Conservation (phyloP, 2,113 vertebrate species). For the Serilophus lunatus region DNA sequence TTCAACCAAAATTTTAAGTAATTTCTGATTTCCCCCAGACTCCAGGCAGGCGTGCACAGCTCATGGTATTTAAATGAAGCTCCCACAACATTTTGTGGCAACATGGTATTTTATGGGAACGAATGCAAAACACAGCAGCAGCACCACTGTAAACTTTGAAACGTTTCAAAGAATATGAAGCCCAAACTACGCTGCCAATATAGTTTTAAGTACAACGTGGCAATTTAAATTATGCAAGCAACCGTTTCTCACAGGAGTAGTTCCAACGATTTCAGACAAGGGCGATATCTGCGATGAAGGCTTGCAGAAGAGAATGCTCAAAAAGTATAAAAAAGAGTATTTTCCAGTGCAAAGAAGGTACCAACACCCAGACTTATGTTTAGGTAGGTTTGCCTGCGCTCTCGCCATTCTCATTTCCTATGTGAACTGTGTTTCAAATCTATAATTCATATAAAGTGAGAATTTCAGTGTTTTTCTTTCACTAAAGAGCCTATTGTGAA, state of each 20-base stretch:
- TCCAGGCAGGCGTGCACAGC: background rate
- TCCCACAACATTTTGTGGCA: slow-evolving; percentile 50
- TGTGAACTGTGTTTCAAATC: slow-evolving; percentile 21
- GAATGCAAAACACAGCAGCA: slow-evolving; percentile 55
- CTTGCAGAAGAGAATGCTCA: background rate
- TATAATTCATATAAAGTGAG: slow-evolving; percentile 46
- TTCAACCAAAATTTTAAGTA: background rate
- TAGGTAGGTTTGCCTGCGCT: background rate
- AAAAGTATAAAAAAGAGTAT: background rate
- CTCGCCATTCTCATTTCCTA: background rate
- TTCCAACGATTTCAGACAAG: slow-evolving; percentile 1
- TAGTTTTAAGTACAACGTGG: background rate
- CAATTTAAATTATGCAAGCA: slow-evolving; percentile 38
- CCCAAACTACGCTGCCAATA: background rate
- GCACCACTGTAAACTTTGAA: slow-evolving; percentile 58
- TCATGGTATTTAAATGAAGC: slow-evolving; percentile 51
- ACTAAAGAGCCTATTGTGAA: slow-evolving; percentile 6
- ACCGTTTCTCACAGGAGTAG: background rate
- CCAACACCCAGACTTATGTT: background rate
- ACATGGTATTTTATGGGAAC: slow-evolving; percentile 19
- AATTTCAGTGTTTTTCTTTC: slow-evolving; percentile 10
- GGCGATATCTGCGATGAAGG: background rate
- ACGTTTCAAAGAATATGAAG: slow-evolving; percentile 10
- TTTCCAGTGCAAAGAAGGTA: slow-evolving; percentile 3
- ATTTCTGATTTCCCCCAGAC: background rate